Evolutionary conservation across 2,888 invertebrate genomes (phyloP).

Genomic region (Lepidocyrtinus sp.): DNA sequence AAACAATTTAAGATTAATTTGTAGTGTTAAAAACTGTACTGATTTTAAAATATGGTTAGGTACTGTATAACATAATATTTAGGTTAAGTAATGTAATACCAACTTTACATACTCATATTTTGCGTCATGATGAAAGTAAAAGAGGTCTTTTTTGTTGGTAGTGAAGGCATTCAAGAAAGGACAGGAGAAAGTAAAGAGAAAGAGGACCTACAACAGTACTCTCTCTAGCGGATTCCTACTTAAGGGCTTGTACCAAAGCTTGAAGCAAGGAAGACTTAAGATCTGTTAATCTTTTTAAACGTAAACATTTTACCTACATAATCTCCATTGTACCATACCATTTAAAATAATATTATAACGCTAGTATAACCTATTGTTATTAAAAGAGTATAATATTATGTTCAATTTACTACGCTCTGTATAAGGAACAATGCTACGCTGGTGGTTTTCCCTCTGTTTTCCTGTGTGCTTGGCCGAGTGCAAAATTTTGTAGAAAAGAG

Average conservation of each 20-base stretch:
- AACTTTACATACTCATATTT: neutral
- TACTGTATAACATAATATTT: too few species aligned
- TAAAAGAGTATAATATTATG: too few species aligned
- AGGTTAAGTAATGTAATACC: neutral
- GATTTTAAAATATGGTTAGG: too few species aligned
- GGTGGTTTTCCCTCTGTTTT: neutral
- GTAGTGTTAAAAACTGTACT: too few species aligned
- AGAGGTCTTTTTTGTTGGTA: too few species aligned
- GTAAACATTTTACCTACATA: conserved; percentile 1
- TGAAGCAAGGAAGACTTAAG: conserved; percentile 1
- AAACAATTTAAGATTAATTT: too few species aligned
- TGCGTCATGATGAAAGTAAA: neutral
- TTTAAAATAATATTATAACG: neutral
- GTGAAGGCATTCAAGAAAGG: too few species aligned
- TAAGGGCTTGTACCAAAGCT: neutral
- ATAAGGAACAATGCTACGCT: too few species aligned
- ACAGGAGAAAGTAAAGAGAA: neutral
- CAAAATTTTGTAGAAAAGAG: neutral
- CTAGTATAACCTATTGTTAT: too few species aligned
- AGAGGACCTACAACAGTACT: too few species aligned
- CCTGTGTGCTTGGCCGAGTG: conserved; percentile 31
- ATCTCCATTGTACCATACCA: neutral
- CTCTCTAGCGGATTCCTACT: conserved; percentile 7
- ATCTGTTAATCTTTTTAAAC: neutral
- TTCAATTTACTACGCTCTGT: too few species aligned